phyloP scores from a whole-genome alignment of 1,140 invertebrate species.

The Drosophila kanapiae region DNA sequence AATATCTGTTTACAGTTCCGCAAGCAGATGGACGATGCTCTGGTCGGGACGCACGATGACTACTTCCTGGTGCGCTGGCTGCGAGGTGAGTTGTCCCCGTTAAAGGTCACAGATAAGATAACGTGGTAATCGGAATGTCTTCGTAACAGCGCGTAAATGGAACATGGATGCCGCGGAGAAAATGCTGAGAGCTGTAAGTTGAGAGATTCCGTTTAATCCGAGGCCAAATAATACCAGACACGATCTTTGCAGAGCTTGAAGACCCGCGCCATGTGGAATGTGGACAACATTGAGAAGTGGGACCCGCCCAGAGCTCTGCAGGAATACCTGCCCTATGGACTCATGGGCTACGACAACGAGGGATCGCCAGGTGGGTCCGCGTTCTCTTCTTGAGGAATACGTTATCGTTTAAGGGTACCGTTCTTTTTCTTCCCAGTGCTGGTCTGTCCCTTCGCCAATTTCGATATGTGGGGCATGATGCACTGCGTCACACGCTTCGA shows the following conservation, averaged over 20 bases:
- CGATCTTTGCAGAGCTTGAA: conserved; percentile 71
- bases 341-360: conserved; percentile 92
- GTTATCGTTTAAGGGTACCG: too few species aligned
- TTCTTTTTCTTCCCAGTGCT: conserved; percentile 87
- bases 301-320: conserved; percentile 89
- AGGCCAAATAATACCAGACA: neutral
- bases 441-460: conserved; percentile 89
- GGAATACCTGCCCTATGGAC: conserved; percentile 91
- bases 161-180: conserved; percentile 92
- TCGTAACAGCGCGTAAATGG: conserved; percentile 91
- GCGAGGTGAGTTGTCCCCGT: conserved; percentile 87
- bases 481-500: conserved; percentile 91
- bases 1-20: conserved; percentile 88
- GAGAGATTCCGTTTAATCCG: neutral
- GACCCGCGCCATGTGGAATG: conserved; percentile 88
- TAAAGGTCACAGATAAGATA: neutral
- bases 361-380: conserved; percentile 90
- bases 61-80: conserved; percentile 93
- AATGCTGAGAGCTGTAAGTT: conserved; percentile 90
- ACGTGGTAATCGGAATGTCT: neutral
- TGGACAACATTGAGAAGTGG: conserved; percentile 90
- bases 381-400: too few species aligned
- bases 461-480: conserved; percentile 92
- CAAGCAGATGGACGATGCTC: conserved; percentile 88
- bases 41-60: conserved; percentile 91